phyloP scores from a whole-genome alignment of 2,888 invertebrate genomes.

The Neoscelio sp. region DNA sequence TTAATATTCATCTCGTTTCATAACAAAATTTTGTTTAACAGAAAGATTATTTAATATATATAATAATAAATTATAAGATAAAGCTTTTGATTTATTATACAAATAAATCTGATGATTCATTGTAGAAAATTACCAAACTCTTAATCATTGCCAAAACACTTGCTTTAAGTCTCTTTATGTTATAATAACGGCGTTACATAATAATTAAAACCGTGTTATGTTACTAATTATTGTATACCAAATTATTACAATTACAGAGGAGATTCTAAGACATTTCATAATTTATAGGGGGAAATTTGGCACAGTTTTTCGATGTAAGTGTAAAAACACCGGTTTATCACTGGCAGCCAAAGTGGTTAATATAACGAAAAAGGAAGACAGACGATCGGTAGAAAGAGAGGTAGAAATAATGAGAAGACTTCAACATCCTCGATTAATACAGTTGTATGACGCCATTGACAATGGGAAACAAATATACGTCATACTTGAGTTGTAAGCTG shows the following conservation, averaged over 20 bases:
- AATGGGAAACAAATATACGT: constrained; percentile 97
- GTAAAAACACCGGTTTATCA: constrained; percentile 91
- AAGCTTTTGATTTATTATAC: constrained; percentile 11
- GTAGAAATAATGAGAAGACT: constrained; percentile 98
- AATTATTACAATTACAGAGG: no score
- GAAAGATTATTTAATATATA: no score
- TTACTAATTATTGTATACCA: no score
- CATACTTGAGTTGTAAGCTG: constrained; percentile 98
- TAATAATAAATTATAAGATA: neutral
- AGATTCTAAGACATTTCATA: constrained; percentile 8
- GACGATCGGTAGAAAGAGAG: constrained; percentile 96
- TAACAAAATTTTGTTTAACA: no score
- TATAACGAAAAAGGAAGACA: constrained; percentile 93
- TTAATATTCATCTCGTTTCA: no score
- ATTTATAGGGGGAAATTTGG: constrained; percentile 96
- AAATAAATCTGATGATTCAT: constrained; percentile 26
- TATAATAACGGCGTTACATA: neutral
- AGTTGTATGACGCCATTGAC: constrained; percentile 98
- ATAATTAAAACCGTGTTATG: constrained; percentile 6
- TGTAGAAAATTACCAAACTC: constrained; percentile 16
- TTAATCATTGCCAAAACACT: constrained; percentile 17
- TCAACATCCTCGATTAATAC: constrained; percentile 97
- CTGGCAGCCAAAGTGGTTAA: constrained; percentile 97
- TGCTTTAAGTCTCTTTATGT: neutral
- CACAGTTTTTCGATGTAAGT: constrained; percentile 96